phyloP scores from a whole-genome alignment of 2,888 invertebrate species.

The Chalcis sispes region DNA sequence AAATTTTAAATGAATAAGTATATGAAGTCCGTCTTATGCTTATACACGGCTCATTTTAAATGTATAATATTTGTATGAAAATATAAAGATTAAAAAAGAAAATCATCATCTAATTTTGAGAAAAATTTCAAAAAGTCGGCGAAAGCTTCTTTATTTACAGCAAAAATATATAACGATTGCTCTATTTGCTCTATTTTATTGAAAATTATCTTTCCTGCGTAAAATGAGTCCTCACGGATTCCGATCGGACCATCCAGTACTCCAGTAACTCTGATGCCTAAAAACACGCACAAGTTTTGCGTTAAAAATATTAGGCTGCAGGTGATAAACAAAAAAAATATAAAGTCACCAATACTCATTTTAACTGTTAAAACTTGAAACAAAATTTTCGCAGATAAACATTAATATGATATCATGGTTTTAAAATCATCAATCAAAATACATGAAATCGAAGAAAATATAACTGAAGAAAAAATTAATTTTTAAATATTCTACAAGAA shows the following conservation, averaged over 20 bases:
- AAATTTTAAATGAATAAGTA: no score
- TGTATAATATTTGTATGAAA: no score
- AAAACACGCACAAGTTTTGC: conserved; percentile 32
- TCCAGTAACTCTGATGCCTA: conserved; percentile 51
- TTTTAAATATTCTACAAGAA: no score
- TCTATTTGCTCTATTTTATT: conserved; percentile 13
- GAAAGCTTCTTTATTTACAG: conserved; percentile 23
- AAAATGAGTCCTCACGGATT: conserved; percentile 48
- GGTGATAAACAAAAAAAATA: conserved; percentile 25
- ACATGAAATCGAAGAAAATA: no score
- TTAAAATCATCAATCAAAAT: no score
- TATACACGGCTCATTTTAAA: no score
- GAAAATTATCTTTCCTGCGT: conserved; percentile 45
- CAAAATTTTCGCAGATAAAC: neutral
- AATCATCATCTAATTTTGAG: neutral
- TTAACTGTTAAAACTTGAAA: neutral
- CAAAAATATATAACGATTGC: conserved; percentile 2
- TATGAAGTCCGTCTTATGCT: no score
- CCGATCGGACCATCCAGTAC: conserved; percentile 52
- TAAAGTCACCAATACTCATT: neutral
- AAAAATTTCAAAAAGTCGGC: conserved; percentile 11
- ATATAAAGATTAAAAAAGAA: no score
- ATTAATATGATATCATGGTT: neutral
- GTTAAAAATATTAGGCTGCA: no score
- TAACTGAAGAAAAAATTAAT: no score